Conservation (phyloP, 2,797 vertebrate species). For the Hapalemur alaotrensis region DNA sequence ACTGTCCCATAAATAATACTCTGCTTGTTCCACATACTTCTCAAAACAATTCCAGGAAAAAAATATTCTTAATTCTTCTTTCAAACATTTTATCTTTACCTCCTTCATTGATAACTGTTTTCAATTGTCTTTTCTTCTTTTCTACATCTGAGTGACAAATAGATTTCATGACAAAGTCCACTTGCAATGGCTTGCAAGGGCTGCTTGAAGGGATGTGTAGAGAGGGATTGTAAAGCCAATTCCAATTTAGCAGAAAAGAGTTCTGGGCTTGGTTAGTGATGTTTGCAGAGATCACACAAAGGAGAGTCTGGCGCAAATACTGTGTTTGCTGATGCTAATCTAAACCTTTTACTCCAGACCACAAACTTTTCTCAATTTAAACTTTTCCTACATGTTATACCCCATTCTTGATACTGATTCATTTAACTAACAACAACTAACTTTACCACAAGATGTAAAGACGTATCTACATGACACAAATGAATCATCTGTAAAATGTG, state of each 20-base stretch:
- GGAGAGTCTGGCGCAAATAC: background rate
- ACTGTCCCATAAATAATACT: background rate
- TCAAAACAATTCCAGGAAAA: background rate
- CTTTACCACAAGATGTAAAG: background rate
- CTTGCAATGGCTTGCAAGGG: background rate
- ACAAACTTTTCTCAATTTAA: background rate
- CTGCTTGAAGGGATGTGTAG: background rate
- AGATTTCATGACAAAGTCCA: background rate
- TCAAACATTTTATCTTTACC: background rate
- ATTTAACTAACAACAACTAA: background rate
- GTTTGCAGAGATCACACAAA: background rate
- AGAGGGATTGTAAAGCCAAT: background rate
- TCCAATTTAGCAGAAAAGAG: background rate
- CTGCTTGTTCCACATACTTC: background rate
- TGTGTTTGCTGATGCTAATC: background rate
- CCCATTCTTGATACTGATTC: background rate
- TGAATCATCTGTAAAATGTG: background rate
- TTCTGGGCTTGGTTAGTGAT: background rate
- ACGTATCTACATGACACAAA: background rate
- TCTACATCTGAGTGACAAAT: background rate
- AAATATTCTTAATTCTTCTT: background rate
- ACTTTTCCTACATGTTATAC: background rate
- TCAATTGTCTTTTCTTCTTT: background rate
- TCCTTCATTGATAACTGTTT: background rate
- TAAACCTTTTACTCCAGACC: background rate